These are phyloP conservation scores for Stenichneumon culpator DNA, from an alignment of 2,888 invertebrate genomes.

Conservation along the genomic window DNA sequence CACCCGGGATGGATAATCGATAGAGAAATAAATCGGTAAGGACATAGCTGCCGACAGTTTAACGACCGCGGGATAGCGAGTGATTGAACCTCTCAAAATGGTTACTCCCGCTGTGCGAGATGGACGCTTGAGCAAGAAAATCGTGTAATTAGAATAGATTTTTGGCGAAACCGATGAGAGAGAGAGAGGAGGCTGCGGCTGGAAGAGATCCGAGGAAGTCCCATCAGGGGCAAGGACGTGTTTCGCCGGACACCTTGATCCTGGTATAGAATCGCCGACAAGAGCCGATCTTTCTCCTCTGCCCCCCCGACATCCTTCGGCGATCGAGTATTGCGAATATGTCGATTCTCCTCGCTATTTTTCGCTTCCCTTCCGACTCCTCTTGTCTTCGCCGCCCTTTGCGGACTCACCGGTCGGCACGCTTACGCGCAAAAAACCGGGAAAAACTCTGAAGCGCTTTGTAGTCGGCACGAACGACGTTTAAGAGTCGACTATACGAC, in stretches of 20 bases:
- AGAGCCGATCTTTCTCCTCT: slow-evolving; percentile 40
- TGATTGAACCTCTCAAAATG: slow-evolving; percentile 66
- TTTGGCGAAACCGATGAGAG: slow-evolving; percentile 62
- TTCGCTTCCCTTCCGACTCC: slow-evolving; percentile 53
- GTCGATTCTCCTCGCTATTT: slow-evolving; percentile 61
- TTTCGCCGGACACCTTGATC: slow-evolving; percentile 67
- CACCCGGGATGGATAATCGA: slow-evolving; percentile 40
- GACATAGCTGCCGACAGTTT: slow-evolving; percentile 50
- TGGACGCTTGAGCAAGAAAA: slow-evolving; percentile 54
- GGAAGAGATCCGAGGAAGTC: slow-evolving; percentile 20
- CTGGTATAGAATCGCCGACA: slow-evolving; percentile 51
- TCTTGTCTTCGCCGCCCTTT: slow-evolving; percentile 34
- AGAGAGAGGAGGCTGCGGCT: slow-evolving; percentile 10
- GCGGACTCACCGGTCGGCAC: slow-evolving; percentile 51
- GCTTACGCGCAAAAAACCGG: slow-evolving; percentile 57
- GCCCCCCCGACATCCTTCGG: slow-evolving; percentile 54
- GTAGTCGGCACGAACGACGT: slow-evolving; percentile 56
- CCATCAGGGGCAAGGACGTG: slow-evolving; percentile 58
- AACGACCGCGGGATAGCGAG: slow-evolving; percentile 59
- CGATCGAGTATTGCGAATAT: slow-evolving; percentile 60
- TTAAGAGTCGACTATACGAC: slow-evolving; percentile 44
- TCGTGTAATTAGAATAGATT: slow-evolving; percentile 63
- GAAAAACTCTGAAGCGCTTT: slow-evolving; percentile 62
- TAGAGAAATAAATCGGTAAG: slow-evolving; percentile 64
- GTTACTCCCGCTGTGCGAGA: slow-evolving; percentile 55